Base-by-base conservation (phyloP, 2,888 invertebrate species). In the Alloplasta piceator region DNA sequence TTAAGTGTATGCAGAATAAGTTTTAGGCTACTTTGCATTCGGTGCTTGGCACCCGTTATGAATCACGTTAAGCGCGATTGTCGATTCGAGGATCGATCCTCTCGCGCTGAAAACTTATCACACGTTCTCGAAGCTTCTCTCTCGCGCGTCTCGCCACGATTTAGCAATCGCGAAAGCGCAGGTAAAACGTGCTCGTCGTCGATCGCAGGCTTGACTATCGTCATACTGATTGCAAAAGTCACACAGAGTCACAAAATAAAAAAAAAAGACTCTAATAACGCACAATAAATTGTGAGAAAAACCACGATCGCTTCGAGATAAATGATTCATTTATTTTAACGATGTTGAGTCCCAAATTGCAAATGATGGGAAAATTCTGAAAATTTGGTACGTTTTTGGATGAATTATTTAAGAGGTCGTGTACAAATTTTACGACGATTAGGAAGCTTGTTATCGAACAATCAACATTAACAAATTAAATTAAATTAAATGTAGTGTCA, bases 61-160 rank as follows among this genome's bases (percentile, higher is more conserved):
- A 75, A 75, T 75, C 75, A 67, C 60, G 67, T 75, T 75, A 67
- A 67, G 61, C 60, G 66, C 64, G 43, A 74, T 41, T 58, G 10
- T 67, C 38, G 16, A 16, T 26, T 52, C 43, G 5, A 48, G 10
- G 56, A 74, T 58, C 48, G 64, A 14, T 16, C 38, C n/a, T 38
- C 12, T 48, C 56, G 26, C 26, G 26, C 3, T 26, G 26, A 26
- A 26, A 26, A 26, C 26, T 46, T 12, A 14, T 14, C 52, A n/a
- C 12, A n/a, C 12, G n/a, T n/a, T n/a, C 52, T 52, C 12, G 6
- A n/a, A 5, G 12, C 52, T 48, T 48, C 5, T 48, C 48, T 52
- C 52, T 52, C 52, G 55, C 39, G 50, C 60, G 46, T 58, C 60
- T 52, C 50, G 67, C 50, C 75, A 67, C 26, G 26, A 75, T 14